phyloP scores from a whole-genome alignment of 2,888 invertebrate species.

The Pocota personata region DNA sequence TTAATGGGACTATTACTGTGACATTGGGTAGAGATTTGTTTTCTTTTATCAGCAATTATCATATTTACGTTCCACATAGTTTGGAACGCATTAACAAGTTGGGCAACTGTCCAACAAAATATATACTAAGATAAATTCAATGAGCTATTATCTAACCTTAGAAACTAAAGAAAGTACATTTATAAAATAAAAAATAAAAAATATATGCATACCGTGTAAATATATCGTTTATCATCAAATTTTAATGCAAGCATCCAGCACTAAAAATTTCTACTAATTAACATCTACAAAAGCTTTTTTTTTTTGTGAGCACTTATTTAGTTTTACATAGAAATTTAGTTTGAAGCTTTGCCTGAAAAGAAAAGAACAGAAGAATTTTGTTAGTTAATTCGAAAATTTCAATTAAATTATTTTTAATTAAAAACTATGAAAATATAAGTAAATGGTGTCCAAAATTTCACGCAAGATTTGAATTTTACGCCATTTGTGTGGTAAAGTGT shows the following conservation, averaged over 20 bases:
- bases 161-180: slow-evolving; percentile 8
- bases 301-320: slow-evolving; percentile 67
- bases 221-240: slow-evolving; percentile 69
- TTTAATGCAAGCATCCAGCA: slow-evolving; percentile 74
- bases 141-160: slow-evolving; percentile 19
- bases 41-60: slow-evolving; percentile 2
- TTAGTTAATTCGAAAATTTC: background rate
- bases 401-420: background rate
- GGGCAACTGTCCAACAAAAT: slow-evolving; percentile 37
- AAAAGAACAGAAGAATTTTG: slow-evolving; percentile 46
- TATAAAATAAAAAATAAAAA: slow-evolving; percentile 9
- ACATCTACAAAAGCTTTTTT: slow-evolving; percentile 72
- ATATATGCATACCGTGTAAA: slow-evolving; percentile 69
- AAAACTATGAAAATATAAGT: too few relatives aligned
- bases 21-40: slow-evolving; percentile 7
- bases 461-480: too few relatives aligned
- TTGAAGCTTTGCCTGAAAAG: slow-evolving; percentile 79
- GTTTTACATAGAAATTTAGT: slow-evolving; percentile 78
- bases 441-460: too few relatives aligned
- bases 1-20: slow-evolving; percentile 57
- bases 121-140: background rate
- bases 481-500: too few relatives aligned
- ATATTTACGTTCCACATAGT: slow-evolving; percentile 41
- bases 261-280: slow-evolving; percentile 76
- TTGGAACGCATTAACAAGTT: slow-evolving; percentile 58